A percentile compares a stretch with the other conserved stretches of the same genome.
phyloP scores from a whole-genome alignment of 2,797 vertebrate genomes.

The Potorous gilbertii region DNA sequence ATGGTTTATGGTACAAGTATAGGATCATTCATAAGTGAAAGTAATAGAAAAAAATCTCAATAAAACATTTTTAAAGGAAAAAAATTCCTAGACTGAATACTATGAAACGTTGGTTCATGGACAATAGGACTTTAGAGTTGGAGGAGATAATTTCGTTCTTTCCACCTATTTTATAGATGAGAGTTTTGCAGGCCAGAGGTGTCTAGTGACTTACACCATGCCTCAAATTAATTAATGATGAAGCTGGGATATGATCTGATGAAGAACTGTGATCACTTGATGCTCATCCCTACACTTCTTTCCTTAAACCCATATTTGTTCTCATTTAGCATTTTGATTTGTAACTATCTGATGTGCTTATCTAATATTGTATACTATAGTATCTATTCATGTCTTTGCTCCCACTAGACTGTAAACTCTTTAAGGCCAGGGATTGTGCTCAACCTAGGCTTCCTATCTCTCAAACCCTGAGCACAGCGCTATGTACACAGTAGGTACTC shows the following conservation, averaged over 20 bases:
- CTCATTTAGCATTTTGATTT: not conserved
- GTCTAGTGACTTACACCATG: not conserved
- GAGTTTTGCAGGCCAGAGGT: not conserved
- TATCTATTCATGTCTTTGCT: not conserved
- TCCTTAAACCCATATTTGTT: not conserved
- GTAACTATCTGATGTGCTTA: not conserved
- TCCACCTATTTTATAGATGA: not conserved
- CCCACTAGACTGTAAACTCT: not conserved
- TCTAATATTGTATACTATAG: not conserved
- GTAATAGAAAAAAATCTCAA: not conserved
- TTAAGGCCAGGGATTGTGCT: not conserved
- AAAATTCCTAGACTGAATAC: not conserved
- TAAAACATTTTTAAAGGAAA: not conserved
- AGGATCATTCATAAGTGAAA: not conserved
- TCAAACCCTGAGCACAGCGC: not conserved
- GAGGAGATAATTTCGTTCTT: not conserved
- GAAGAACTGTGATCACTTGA: not conserved
- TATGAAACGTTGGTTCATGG: not conserved
- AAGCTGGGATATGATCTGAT: not conserved
- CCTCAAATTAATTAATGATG: not conserved
- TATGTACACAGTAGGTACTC: not conserved
- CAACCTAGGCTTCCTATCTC: not conserved
- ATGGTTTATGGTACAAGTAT: not conserved
- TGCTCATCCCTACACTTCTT: not conserved
- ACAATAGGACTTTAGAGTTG: not conserved